These are phyloP conservation scores for Neosilurus mollespiculum DNA, from an alignment of 2,797 vertebrate genomes.

Conservation along the genomic window DNA sequence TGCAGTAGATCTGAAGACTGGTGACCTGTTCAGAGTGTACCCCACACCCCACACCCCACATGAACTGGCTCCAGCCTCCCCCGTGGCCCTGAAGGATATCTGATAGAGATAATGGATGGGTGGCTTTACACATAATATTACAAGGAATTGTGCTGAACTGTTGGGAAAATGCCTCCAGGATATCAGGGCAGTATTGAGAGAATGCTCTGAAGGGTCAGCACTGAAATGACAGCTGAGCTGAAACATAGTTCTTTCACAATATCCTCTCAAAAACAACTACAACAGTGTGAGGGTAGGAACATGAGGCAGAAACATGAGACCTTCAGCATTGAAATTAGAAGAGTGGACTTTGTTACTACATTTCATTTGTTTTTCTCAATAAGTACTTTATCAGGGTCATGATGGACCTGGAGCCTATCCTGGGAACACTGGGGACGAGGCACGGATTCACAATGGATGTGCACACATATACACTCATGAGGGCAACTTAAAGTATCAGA, in stretches of 20 bases:
- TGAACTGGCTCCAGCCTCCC: too few species aligned
- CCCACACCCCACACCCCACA: too few species aligned
- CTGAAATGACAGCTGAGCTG: conserved; percentile 38
- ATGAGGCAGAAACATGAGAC: neutral
- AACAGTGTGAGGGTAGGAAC: neutral
- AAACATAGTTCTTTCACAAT: conserved; percentile 26
- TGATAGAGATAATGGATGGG: too few species aligned
- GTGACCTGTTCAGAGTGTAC: too few species aligned
- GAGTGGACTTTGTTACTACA: neutral
- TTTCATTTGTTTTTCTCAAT: neutral
- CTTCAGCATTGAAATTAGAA: neutral
- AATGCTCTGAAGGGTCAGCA: conserved; percentile 24
- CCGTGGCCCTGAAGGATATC: too few species aligned
- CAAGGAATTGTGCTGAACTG: neutral
- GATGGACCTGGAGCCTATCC: neutral
- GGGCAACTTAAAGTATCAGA: neutral
- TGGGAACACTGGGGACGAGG: neutral
- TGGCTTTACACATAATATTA: neutral
- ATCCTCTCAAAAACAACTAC: neutral
- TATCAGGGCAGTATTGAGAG: conserved; percentile 29
- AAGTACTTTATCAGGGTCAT: neutral
- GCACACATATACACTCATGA: neutral
- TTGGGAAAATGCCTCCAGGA: neutral
- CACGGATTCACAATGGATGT: neutral
- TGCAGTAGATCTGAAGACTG: neutral